Evolutionary conservation across 1,140 invertebrate species (phyloP), one percentile per base, ranked within the genome.

Genomic region (Druon quercuslanigerum): DNA sequence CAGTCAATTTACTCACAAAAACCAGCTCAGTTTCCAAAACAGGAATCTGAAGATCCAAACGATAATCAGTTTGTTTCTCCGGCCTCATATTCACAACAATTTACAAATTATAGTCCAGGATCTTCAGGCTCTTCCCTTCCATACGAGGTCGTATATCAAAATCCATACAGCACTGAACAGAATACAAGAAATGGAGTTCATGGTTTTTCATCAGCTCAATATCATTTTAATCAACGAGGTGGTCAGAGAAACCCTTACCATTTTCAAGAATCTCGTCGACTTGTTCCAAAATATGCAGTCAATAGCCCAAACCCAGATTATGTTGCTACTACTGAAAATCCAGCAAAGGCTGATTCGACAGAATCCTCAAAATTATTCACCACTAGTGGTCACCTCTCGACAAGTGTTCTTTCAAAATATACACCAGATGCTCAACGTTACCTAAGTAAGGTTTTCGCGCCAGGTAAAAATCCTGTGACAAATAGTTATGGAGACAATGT

Each of bases 1-100:
- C 56, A 51, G 19, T 66, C 75, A 66, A 83, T 88, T 25, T 82
- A 86, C 8, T 90, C 89, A 9, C 89, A 91, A 75, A 87, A 84
- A 9, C 90, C 90, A 1, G 78, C 89, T 8, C 88, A 90, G 50
- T 92, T 92, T 70, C 91, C 87, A 5, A 86, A 79, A 2, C 85
- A 87, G 56, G 77, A 80, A 50, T 74, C 79, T 0, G 77, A 82
- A 57, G 3, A 7, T 6, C 74, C 0, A 79, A 82, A 9, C 77
- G 80, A n/a, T 75, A 81, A 16, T 51, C 75, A 80, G n/a, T 87
- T 86, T 20, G 75, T 85, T 8, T 80, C 85, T 25, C 78, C 83
- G 0, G 20, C 73, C 0, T 72, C 74, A 2, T 33, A 73, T 9
- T 51, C 46, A 7, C 50, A 57, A 40, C 9, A 70, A 70, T 70